Base-by-base conservation (phyloP, 1,140 invertebrate species). In the Agrypnia vestita region DNA sequence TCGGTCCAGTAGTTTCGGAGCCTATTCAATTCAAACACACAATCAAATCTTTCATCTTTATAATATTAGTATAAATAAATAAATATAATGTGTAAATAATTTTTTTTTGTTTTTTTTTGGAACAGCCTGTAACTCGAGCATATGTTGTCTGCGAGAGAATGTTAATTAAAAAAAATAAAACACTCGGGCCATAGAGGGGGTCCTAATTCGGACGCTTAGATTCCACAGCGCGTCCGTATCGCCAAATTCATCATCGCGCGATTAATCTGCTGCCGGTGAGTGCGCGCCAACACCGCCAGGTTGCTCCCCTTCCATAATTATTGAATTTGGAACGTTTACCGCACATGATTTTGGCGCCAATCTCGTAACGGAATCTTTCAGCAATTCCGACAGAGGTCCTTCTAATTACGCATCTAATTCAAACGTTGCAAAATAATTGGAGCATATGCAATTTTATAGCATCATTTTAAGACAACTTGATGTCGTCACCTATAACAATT, bases 161-260 rank as follows among this genome's bases (percentile, higher is more conserved):
- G 69, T 73, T 73, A 73, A 73, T 73, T 73, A 73, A 73, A 73
- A 69, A 61, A 19, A 79, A 79, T 44, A 62, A 73, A 79, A 79
- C 25, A 76, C 77, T 62, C 47, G 21, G 35, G 35, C 59, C 51
- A 21, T 17, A 15, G 12, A 62, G 47, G 62, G 19, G 47, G 15
- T 51, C 64, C 15, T 49, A 78, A 69, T 78, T 69, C 64, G 47
- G 73, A 61, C 56, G 56, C 49, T 62, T 77, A 62, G 76, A 77
- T 77, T 77, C 69, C 69, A 35, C 25, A 12, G 76, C 67, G 76
- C 67, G 44, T 19, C 76, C 47, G 53, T 73, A 55, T 73, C 69
- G 69, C 69, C 12, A 35, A 73, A 73, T 53, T 73, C 69, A 73
- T 73, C 53, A 73, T 55, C 69, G 9, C 25, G 15, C 15, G 35